Evolutionary conservation across 2,113 vertebrate species (phyloP), one percentile per base, ranked within the genome.

Genomic region (Epinephelus cyanopodus): DNA sequence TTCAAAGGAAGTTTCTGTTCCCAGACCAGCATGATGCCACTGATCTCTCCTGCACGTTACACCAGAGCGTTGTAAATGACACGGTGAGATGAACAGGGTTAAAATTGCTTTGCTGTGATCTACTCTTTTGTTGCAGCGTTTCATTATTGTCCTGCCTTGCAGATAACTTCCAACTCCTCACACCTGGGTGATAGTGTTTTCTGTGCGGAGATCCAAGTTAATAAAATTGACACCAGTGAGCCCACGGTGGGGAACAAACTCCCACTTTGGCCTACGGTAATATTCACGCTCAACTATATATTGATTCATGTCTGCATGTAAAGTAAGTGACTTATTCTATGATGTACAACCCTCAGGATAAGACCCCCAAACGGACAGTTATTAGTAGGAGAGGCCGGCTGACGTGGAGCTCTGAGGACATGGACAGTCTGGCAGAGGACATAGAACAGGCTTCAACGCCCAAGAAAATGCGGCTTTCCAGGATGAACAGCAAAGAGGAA

Each of bases 401-500:
- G 48, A 85, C 79, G 2, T 94, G 91, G 93, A 93, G 89, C 76
- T 89, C 83, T 10, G 93, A 95, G 80, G 90, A 92, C 50, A 65
- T 74, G 57, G 86, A 82, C 68, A 73, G 84, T 45, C 78, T 77
- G 42, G 0, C 25, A 4, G 87, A 86, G 68, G 86, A 88, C 56
- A 53, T 69, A 12, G 87, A 81, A 15, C 83, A 68, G 60, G 70
- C 70, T 45, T 90, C 90, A 0, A 89, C 81, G 27, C 82, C 90
- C 5, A 94, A 92, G 78, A 95, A 92, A 65, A 89, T 50, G 70
- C 92, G 81, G 60, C 64, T 93, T 48, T 84, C 61, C 25, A 66
- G 86, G 67, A 72, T 79, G 82, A 92, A 81, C 81, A 89, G 86
- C 58, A 84, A 79, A 21, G 92, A 94, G 25, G 91, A 90, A 64